Evolutionary conservation across 2,113 vertebrate genomes (phyloP).

Genomic region (Columba livia): DNA sequence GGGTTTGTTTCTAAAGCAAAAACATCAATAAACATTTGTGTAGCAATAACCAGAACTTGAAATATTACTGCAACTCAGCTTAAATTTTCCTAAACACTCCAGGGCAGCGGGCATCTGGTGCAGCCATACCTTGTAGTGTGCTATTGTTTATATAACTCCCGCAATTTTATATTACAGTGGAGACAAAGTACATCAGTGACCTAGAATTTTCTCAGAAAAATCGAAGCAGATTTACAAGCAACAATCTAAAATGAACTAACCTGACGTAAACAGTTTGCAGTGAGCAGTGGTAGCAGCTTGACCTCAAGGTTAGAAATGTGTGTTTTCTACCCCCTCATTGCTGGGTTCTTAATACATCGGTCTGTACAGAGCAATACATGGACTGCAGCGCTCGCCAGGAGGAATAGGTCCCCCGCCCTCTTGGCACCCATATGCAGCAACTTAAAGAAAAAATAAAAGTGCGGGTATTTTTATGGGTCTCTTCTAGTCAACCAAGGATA

Average conservation of each 20-base stretch:
- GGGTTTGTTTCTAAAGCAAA: background rate
- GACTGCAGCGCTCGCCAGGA: background rate
- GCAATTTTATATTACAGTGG: background rate
- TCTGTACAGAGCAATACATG: fast-evolving
- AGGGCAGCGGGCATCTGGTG: background rate
- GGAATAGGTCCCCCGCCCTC: background rate
- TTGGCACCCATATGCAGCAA: background rate
- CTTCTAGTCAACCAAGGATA: background rate
- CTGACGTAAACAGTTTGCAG: background rate
- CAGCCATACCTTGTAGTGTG: background rate
- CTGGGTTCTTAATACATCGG: background rate
- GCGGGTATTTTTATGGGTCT: fast-evolving
- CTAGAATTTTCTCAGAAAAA: background rate
- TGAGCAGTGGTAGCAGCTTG: background rate
- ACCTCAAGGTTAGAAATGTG: background rate
- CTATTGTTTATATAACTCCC: background rate
- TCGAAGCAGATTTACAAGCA: background rate
- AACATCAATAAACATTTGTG: background rate
- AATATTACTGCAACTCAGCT: background rate
- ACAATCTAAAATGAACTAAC: background rate
- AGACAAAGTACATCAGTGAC: background rate
- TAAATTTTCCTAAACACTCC: background rate
- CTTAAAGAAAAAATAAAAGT: background rate
- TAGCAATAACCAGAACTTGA: background rate
- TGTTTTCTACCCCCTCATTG: background rate